A percentile compares a stretch with the other conserved stretches of the same genome.
phyloP scores from a whole-genome alignment of 1,140 invertebrate species.

The Achatina immaculata region DNA sequence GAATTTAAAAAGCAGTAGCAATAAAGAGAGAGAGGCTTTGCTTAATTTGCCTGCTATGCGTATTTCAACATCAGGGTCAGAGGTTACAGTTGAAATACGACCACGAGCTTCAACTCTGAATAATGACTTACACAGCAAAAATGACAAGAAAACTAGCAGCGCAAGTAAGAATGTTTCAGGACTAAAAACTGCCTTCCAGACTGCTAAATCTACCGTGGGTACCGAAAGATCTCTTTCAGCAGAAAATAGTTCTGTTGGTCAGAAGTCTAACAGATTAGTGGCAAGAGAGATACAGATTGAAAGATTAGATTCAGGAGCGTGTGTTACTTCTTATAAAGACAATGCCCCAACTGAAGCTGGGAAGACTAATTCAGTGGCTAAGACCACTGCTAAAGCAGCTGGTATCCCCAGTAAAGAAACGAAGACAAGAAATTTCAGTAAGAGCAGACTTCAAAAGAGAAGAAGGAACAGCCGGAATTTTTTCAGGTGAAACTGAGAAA shows the following conservation, averaged over 20 bases:
- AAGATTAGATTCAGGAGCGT: conserved; percentile 18
- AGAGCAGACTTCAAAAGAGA: no score
- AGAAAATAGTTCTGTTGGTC: conserved; percentile 18
- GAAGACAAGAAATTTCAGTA: no score
- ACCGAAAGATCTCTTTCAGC: not conserved
- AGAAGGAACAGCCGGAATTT: not conserved
- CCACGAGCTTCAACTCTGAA: not conserved
- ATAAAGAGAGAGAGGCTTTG: conserved; percentile 8
- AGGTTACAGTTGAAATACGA: conserved; percentile 15
- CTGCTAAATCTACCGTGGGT: not conserved
- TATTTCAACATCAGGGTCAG: conserved; percentile 11
- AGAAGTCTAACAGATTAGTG: conserved; percentile 16
- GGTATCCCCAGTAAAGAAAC: not conserved
- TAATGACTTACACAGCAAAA: not conserved
- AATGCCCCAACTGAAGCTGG: not conserved
- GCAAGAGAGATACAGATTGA: conserved; percentile 36
- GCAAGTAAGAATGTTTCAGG: not conserved
- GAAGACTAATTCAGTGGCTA: not conserved
- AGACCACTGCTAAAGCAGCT: not conserved
- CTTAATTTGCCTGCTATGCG: conserved; percentile 31
- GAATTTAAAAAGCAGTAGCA: conserved; percentile 1
- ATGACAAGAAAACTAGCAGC: not conserved
- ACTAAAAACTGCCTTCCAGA: not conserved
- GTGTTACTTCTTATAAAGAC: conserved; percentile 29
- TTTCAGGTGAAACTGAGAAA: conserved; percentile 20